A percentile compares a stretch with the other conserved stretches of the same genome.
Conservation (phyloP, 2,797 vertebrate genomes). For the Poecilia wingei region DNA sequence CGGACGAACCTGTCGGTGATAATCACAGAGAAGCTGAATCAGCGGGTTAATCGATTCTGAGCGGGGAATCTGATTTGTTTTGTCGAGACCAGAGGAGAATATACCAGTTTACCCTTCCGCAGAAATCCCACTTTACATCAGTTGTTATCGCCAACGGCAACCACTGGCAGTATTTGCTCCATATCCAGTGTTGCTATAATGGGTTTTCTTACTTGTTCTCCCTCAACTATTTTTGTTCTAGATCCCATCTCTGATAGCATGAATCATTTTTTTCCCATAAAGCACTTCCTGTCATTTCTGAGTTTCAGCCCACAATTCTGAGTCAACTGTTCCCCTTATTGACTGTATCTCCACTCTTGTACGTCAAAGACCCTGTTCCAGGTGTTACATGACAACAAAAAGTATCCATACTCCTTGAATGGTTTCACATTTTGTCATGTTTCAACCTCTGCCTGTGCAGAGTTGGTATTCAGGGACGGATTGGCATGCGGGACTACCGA, state of each 20-base stretch:
- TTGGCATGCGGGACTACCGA: too few species aligned
- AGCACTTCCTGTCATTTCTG: conserved; percentile 10
- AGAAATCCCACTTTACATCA: conserved; percentile 9
- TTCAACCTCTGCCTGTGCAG: not conserved
- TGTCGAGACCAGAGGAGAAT: not conserved
- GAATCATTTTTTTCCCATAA: conserved; percentile 1
- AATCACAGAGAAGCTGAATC: not conserved
- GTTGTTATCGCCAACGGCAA: not conserved
- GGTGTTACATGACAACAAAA: not conserved
- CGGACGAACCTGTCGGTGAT: not conserved
- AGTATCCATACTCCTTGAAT: not conserved
- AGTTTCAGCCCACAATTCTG: conserved; percentile 2
- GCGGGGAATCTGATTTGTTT: conserved; percentile 4
- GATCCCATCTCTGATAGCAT: conserved; percentile 9
- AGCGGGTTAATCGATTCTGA: not conserved
- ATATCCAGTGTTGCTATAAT: conserved; percentile 3
- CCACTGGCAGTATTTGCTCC: not conserved
- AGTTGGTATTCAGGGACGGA: not conserved
- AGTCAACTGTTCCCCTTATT: conserved; percentile 11
- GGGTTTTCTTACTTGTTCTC: conserved; percentile 18
- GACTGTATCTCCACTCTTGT: conserved; percentile 6
- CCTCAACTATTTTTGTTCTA: conserved; percentile 3
- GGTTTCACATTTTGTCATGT: not conserved
- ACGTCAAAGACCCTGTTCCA: conserved; percentile 2
- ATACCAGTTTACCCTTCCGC: not conserved